phyloP scores from a whole-genome alignment of 2,113 vertebrate genomes.

The Limnothrissa miodon region DNA sequence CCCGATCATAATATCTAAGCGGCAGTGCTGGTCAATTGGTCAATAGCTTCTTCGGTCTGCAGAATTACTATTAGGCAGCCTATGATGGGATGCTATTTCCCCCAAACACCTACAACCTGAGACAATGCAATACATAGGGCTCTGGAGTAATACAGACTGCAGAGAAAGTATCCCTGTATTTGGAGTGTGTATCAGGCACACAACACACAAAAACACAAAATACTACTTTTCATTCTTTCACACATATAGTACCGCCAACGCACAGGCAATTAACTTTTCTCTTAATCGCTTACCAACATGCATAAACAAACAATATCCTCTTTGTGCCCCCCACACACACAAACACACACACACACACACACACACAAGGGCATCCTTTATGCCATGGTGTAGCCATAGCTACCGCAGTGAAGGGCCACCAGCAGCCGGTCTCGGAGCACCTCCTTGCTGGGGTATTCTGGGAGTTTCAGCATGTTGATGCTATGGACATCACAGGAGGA shows the following conservation, averaged over 20 bases:
- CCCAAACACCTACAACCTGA: background rate
- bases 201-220: background rate
- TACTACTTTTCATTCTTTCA: background rate
- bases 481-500: constrained; percentile 59
- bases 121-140: background rate
- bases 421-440: constrained; percentile 92
- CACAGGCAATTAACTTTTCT: background rate
- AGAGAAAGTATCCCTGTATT: constrained; percentile 39
- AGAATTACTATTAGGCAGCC: background rate
- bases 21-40: background rate
- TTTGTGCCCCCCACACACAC: background rate
- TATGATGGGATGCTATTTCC: background rate
- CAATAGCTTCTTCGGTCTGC: background rate
- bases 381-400: constrained; percentile 98
- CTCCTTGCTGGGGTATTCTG: constrained; percentile 94
- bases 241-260: background rate
- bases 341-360: constrained; percentile 5
- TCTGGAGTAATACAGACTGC: background rate
- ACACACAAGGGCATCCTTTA: constrained; percentile 53
- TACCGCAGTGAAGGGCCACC: constrained; percentile 95
- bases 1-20: background rate
- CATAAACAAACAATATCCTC: background rate
- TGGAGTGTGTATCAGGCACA: background rate
- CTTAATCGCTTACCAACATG: background rate
- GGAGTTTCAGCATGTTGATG: constrained; percentile 99